Evolutionary conservation across 2,888 invertebrate species (phyloP).

Genomic region (Apodemia zela): DNA sequence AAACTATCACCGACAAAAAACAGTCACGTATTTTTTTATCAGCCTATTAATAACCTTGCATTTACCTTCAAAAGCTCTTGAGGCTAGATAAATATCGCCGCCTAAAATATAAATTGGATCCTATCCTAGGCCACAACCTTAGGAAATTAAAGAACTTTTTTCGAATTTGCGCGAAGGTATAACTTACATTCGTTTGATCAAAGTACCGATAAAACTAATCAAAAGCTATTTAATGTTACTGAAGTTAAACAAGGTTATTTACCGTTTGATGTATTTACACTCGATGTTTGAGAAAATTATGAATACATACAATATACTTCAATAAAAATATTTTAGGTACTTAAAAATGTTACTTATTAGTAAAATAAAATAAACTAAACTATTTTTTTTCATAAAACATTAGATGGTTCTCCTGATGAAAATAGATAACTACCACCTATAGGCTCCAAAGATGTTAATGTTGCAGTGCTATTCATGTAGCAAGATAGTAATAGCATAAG

Average conservation of each 20-base stretch:
- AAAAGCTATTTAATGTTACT: neutral
- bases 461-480: too few relatives aligned
- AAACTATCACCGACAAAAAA: too few relatives aligned
- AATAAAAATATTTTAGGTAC: too few relatives aligned
- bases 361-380: too few relatives aligned
- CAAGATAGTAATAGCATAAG: too few relatives aligned
- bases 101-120: neutral
- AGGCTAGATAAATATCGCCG: neutral
- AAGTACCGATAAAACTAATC: neutral
- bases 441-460: too few relatives aligned
- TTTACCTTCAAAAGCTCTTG: neutral
- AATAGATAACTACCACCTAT: too few relatives aligned
- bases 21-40: too few relatives aligned
- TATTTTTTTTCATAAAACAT: too few relatives aligned
- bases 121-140: neutral
- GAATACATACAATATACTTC: neutral
- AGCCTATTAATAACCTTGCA: neutral
- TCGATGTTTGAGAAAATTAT: neutral
- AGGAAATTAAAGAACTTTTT: neutral
- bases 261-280: neutral
- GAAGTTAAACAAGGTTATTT: neutral
- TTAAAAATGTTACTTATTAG: too few relatives aligned
- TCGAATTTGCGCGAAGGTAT: neutral
- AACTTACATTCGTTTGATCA: neutral
- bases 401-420: too few relatives aligned